Evolutionary conservation across 2,888 invertebrate genomes (phyloP), one percentile per base, ranked within the genome.

Genomic region (Reticulitermes lucifugus): DNA sequence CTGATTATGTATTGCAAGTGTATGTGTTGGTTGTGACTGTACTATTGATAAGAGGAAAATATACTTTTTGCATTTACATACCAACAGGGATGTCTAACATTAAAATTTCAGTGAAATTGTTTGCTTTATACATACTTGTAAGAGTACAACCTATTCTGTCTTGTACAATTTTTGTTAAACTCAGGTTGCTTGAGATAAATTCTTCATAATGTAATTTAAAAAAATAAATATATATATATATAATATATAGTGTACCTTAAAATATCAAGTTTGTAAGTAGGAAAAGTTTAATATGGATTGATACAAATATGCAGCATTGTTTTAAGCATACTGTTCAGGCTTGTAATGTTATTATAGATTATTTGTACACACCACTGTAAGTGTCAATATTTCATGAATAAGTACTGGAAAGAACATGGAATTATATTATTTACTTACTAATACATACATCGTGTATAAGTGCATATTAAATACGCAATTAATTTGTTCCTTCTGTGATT

Each of bases 401-500:
- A 81, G 70, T 65, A 79, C 65, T 46, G 65, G 70, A 70, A 81
- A 81, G 21, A 77, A 41, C 35, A 21, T 41, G 41, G 70, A 81
- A 81, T 70, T 81, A 81, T 81, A 81, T 81, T 81, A 81, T 65
- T 65, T 81, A 65, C 81, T 81, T 81, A 81, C 81, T 81, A 81
- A 81, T 81, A 65, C 35, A 41, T 43, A 65, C 81, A 60, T 81
- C 35, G 35, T 60, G 70, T 81, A 81, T 81, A 79, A 41, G 59
- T 60, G 65, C 65, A 60, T 80, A 81, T 65, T 22, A 43, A 65
- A 65, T 81, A 81, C 46, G 46, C 43, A 77, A 82, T 77, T 59
- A 81, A 80, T 85, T 85, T 65, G 85, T 80, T 60, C 85, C 79
- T 85, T 85, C 85, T 85, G 85, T 85, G 85, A 85, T 85, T 85